Evolutionary conservation across 64 coral and sea anemone species (phyloP), one percentile per base, ranked within the genome.

Genomic region (Orbicella faveolata): DNA sequence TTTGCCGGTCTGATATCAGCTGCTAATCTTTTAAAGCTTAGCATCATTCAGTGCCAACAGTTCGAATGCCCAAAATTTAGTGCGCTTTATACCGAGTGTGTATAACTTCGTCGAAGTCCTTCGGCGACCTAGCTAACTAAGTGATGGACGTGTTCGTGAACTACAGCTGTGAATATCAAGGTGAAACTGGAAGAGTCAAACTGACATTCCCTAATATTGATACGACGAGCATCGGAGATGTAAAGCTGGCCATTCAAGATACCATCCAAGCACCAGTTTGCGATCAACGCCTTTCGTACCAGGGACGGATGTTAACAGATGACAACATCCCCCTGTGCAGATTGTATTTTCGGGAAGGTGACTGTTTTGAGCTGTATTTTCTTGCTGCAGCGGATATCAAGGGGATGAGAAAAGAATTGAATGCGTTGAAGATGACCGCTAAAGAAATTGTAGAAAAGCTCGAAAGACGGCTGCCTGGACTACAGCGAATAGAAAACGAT

Each of bases 311-410:
- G 15, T 16, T 94, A 21, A 76, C 75, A 72, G 73, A 89, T 39
- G 87, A 89, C 39, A 72, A 34, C 19, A 81, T 88, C 44, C 67
- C 63, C 18, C 92, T 94, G 3, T 78, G 83, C 35, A 80, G 89
- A 4, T 94, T 94, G 61, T 94, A 94, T 70, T 81, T 94, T 66
- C 81, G 92, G 77, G 70, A 84, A 20, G 87, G 70, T 63, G 92
- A 94, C 33, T 34, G 76, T 21, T 77, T 94, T 62, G 52, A 89
- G 14, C 36, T 94, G 59, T 5, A 76, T 23, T 94, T 94, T 70
- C 74, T 76, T 54, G 83, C 87, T 51, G 61, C 76, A 35, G 87
- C 80, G 9, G 92, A 94, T 34, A 94, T 72, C 69, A 23, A 11
- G 20, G 61, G 83, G 55, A 64, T 94, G 72, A 23, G 53, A 53